These are phyloP conservation scores for Xestobium rufovillosum DNA, from an alignment of 2,888 invertebrate genomes.

Conservation along the genomic window DNA sequence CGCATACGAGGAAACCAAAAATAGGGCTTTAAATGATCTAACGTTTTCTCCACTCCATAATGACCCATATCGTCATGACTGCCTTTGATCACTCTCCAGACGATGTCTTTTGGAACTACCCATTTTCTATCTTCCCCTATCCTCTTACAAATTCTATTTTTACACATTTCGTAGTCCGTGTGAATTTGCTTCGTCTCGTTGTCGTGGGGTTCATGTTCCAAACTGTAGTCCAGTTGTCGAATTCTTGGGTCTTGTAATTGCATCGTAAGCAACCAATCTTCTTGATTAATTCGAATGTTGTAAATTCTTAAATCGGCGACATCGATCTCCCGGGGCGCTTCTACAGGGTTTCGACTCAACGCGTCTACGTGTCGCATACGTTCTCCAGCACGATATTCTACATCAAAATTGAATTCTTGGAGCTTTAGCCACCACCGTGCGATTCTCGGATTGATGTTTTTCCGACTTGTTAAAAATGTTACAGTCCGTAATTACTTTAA, in stretches of 20 bases:
- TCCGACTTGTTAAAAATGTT: background rate
- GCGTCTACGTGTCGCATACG: background rate
- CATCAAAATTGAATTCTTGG: background rate
- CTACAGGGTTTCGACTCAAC: background rate
- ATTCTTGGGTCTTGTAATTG: background rate
- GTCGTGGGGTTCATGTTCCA: background rate
- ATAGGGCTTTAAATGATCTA: conserved; percentile 10
- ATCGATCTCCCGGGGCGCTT: background rate
- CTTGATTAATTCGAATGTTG: background rate
- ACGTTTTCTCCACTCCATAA: conserved; percentile 19
- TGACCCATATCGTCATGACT: conserved; percentile 24
- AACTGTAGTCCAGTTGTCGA: background rate
- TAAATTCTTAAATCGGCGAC: background rate
- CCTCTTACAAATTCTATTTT: background rate
- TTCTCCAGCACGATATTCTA: background rate
- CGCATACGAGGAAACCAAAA: conserved; percentile 23
- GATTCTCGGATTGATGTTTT: conserved; percentile 1
- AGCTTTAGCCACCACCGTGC: background rate
- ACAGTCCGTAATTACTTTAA: background rate
- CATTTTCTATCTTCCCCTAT: conserved; percentile 1
- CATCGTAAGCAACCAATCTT: conserved; percentile 1
- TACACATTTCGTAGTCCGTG: background rate
- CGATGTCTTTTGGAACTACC: conserved; percentile 11
- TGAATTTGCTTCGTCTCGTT: background rate
- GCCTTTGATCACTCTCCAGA: conserved; percentile 7